These are phyloP conservation scores for Hypena proboscidalis DNA, from an alignment of 2,888 invertebrate genomes.

Conservation along the genomic window DNA sequence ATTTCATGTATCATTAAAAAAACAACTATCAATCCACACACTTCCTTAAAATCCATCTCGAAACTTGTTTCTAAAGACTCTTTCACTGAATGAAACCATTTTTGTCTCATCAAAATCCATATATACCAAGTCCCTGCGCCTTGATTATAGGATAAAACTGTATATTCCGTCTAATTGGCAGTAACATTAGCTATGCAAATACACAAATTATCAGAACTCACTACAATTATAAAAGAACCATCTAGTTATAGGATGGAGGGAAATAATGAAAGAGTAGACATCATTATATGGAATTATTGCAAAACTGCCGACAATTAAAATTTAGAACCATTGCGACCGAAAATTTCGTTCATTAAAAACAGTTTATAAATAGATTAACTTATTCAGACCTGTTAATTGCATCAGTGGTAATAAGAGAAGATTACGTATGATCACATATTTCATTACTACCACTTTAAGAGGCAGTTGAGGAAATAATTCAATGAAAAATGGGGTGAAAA, in stretches of 20 bases:
- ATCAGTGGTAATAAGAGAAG: too few relatives aligned
- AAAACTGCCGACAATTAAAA: too few relatives aligned
- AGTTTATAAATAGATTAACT: too few relatives aligned
- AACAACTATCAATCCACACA: constrained; percentile 49
- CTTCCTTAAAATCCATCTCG: constrained; percentile 45
- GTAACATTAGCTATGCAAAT: constrained; percentile 32
- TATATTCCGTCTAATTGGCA: constrained; percentile 7
- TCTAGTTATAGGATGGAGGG: neutral
- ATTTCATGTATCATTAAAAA: constrained; percentile 44
- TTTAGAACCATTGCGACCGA: too few relatives aligned
- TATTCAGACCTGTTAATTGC: too few relatives aligned
- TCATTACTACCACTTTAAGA: too few relatives aligned
- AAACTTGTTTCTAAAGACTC: constrained; percentile 21
- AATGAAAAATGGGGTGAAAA: too few relatives aligned
- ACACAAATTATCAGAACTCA: constrained; percentile 15
- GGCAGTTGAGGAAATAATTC: too few relatives aligned
- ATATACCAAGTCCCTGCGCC: constrained; percentile 20
- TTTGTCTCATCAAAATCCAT: constrained; percentile 22
- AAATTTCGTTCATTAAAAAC: too few relatives aligned
- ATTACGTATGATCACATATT: too few relatives aligned
- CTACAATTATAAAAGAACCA: constrained; percentile 2
- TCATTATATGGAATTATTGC: too few relatives aligned
- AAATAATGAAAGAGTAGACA: neutral
- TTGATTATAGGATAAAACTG: constrained; percentile 24
- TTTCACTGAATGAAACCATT: constrained; percentile 24